phyloP scores from a whole-genome alignment of 37 sponge, comb jelly and placozoan species.

The Crambe crambe region DNA sequence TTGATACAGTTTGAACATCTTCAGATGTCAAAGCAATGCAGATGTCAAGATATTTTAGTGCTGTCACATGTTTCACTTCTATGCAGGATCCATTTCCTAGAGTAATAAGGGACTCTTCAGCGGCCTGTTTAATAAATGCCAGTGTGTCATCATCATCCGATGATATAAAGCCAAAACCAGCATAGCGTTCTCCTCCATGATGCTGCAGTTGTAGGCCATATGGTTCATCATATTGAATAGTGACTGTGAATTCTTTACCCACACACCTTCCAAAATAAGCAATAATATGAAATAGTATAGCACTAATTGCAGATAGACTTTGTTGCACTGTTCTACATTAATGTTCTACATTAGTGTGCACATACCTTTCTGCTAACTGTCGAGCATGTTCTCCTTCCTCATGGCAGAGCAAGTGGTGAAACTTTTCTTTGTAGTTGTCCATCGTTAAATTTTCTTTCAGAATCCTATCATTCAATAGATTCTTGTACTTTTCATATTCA shows the following conservation, averaged over 20 bases:
- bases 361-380: conserved; percentile 42
- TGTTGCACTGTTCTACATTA: no score
- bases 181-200: background rate
- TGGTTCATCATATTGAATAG: conserved; percentile 29
- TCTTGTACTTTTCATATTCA: conserved; percentile 6
- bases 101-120: conserved; percentile 33
- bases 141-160: conserved; percentile 38
- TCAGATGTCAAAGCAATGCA: background rate
- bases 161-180: conserved; percentile 27
- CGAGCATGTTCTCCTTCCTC: conserved; percentile 64
- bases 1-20: background rate
- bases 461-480: no score
- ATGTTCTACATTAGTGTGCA: no score
- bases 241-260: no score
- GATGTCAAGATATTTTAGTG: background rate
- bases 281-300: no score
- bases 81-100: background rate
- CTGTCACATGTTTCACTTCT: conserved; percentile 1
- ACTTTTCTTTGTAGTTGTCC: conserved; percentile 58
- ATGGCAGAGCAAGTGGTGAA: conserved; percentile 75
- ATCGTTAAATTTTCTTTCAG: conserved; percentile 15
- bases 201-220: conserved; percentile 2
- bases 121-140: conserved; percentile 46
- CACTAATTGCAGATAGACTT: no score
- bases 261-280: no score